Conservation (phyloP, 2,797 vertebrate genomes). For the Vultur gryphus region DNA sequence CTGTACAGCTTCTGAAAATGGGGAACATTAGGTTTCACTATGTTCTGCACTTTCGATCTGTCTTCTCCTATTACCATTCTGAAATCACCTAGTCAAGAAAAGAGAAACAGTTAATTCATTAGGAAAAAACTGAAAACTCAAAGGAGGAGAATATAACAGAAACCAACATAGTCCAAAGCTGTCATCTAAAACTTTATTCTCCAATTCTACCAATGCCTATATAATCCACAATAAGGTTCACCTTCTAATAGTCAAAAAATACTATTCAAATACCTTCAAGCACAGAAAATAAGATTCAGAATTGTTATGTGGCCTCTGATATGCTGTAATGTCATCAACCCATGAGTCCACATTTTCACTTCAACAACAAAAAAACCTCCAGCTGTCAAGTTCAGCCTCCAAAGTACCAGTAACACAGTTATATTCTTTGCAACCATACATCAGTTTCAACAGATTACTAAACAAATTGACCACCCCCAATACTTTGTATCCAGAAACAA, state of each 20-base stretch:
- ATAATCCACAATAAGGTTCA: neutral
- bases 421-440: neutral
- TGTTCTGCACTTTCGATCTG: slow-evolving; percentile 88
- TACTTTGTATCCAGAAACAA: neutral
- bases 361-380: neutral
- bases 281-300: neutral
- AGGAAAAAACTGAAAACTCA: neutral
- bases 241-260: neutral
- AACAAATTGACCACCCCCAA: neutral
- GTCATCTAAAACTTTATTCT: neutral
- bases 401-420: neutral
- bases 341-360: neutral
- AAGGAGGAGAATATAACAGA: neutral
- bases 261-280: neutral
- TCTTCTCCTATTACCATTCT: slow-evolving; percentile 96
- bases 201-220: neutral
- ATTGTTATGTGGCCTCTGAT: neutral
- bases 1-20: slow-evolving; percentile 89
- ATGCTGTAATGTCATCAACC: neutral
- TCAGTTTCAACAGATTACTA: neutral
- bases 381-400: neutral
- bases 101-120: neutral
- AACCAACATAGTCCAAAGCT: neutral
- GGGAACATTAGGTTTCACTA: slow-evolving; percentile 86
- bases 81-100: slow-evolving; percentile 84